phyloP scores from a whole-genome alignment of 2,113 vertebrate genomes.

The Calyptommatus sinebrachiatus region DNA sequence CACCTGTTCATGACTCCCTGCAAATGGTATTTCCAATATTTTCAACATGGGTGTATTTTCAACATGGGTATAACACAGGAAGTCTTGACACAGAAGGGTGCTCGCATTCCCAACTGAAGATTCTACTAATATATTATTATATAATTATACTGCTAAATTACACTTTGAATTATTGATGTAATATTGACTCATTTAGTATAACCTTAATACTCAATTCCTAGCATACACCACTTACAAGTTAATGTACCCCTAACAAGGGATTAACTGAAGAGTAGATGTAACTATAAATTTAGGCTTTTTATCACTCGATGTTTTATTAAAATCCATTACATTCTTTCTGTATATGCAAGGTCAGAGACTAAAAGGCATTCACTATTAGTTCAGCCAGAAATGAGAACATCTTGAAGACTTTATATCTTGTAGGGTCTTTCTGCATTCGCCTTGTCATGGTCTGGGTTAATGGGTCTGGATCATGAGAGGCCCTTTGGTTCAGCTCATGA shows the following conservation, averaged over 20 bases:
- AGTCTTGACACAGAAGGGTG: constrained; percentile 21
- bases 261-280: constrained; percentile 43
- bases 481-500: no score
- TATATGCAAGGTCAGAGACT: constrained; percentile 45
- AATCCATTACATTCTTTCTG: constrained; percentile 57
- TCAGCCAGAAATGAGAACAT: constrained; percentile 37
- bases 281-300: constrained; percentile 61
- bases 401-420: background rate
- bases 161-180: constrained; percentile 69
- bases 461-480: no score
- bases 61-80: constrained; percentile 25
- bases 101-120: constrained; percentile 36
- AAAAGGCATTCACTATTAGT: constrained; percentile 29
- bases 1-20: no score
- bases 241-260: constrained; percentile 45
- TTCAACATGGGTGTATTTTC: no score
- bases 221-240: constrained; percentile 51
- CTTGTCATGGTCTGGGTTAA: no score
- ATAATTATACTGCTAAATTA: constrained; percentile 66
- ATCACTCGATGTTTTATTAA: constrained; percentile 66
- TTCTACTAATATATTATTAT: constrained; percentile 45
- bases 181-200: constrained; percentile 59
- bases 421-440: background rate
- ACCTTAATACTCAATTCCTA: constrained; percentile 57
- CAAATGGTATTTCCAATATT: no score